A percentile compares a stretch with the other conserved stretches of the same genome.
Conservation (phyloP, 2,888 invertebrate species). For the Coelogynopora nodosa region DNA sequence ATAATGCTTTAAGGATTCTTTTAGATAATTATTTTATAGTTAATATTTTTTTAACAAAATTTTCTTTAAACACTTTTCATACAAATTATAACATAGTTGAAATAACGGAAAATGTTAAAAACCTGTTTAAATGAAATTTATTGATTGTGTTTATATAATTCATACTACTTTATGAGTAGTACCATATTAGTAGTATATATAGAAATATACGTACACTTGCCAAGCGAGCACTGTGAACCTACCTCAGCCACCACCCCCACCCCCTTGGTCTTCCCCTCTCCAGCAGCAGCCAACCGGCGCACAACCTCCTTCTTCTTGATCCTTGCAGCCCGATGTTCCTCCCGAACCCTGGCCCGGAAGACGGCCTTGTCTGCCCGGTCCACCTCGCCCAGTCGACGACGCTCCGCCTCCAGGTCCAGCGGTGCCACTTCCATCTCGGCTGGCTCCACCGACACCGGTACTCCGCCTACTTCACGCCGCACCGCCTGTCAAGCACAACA, state of each 20-base stretch:
- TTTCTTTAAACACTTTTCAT: too few species aligned
- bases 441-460: not conserved
- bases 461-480: not conserved
- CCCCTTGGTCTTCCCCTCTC: not conserved
- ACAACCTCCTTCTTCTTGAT: not conserved
- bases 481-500: not conserved
- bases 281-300: not conserved
- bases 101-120: too few species aligned
- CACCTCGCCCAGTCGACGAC: not conserved
- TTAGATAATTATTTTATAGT: too few species aligned
- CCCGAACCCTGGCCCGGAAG: not conserved
- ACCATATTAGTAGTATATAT: too few species aligned
- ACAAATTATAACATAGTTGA: too few species aligned
- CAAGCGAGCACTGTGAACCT: too few species aligned
- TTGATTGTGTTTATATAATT: not conserved
- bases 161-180: too few species aligned
- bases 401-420: not conserved
- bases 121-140: too few species aligned
- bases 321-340: not conserved
- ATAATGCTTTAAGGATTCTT: too few species aligned
- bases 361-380: not conserved
- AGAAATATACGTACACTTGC: too few species aligned
- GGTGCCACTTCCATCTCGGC: not conserved
- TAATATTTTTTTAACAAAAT: too few species aligned
- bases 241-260: not conserved